These are phyloP conservation scores for Eublepharis macularius DNA, from an alignment of 2,113 vertebrate species.

Conservation along the genomic window DNA sequence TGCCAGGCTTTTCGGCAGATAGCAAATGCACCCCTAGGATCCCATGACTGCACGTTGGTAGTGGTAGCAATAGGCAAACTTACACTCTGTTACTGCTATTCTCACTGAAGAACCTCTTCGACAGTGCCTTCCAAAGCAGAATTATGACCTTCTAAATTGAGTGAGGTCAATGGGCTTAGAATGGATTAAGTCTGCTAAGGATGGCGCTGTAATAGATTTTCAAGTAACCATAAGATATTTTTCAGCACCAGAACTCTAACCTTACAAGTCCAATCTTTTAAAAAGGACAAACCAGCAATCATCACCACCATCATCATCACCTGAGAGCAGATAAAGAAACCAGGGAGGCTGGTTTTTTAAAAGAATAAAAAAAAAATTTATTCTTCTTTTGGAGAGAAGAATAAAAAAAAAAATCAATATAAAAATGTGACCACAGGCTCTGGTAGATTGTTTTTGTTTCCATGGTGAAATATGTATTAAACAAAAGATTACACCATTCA, in stretches of 20 bases:
- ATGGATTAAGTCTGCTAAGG: too few species aligned
- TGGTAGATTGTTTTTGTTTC: constrained; percentile 5
- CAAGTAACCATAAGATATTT: not conserved
- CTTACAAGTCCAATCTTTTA: too few species aligned
- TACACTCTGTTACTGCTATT: not conserved
- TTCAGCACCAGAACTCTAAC: too few species aligned
- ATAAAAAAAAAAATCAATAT: not conserved
- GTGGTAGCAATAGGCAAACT: too few species aligned
- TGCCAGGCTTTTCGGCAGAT: not conserved
- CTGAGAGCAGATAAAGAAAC: not conserved
- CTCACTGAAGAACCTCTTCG: not conserved
- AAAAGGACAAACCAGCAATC: not conserved
- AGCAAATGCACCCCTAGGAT: too few species aligned
- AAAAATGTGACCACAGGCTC: not conserved
- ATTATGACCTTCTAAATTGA: too few species aligned
- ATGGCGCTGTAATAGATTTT: not conserved
- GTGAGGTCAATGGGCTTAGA: too few species aligned
- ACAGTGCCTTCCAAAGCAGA: too few species aligned
- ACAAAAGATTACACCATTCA: not conserved
- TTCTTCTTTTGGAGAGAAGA: not conserved
- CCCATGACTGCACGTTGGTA: too few species aligned
- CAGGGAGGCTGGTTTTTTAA: not conserved
- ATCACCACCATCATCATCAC: not conserved
- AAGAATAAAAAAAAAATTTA: not conserved
- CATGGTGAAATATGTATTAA: constrained; percentile 24